Evolutionary conservation across 1,140 invertebrate genomes (phyloP), one percentile per base, ranked within the genome.

Genomic region (Steinernema khuongi): DNA sequence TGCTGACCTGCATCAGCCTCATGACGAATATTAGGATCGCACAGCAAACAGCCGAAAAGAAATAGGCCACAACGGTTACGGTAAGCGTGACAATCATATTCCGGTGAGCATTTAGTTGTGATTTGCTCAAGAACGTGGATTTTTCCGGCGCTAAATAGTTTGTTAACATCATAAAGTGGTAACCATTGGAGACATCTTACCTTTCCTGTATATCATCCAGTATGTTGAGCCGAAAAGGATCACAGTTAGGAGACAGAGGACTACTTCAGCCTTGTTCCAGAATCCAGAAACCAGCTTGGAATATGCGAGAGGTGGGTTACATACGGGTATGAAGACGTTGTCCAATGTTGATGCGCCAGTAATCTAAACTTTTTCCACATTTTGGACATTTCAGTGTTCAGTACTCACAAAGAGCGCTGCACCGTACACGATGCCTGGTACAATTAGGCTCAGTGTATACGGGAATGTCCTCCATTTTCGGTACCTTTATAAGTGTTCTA

Each of bases 121-220:
- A 60, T 60, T 60, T 60, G 50, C 50, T 60, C 2, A 60, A 22
- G 50, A 11, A 7, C 2, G 14, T 22, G 2, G 50, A 26, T 22
- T 60, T 11, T 22, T 60, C 26, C 11, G 50, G 50, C 11, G 50
- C 50, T 60, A 22, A 60, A 60, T n/a, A n/a, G 4, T 2, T 7
- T 60, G 4, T 22, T 60, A 60, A 60, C 7, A 60, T 7, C 4
- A 11, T 7, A 60, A 60, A 22, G 22, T 60, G 11, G 22, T n/a
- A 2, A 22, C 26, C 7, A 22, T n/a, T n/a, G n/a, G n/a, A n/a
- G n/a, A n/a, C n/a, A n/a, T 2, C 22, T 60, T 22, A 60, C 50
- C 50, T n/a, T n/a, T 60, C 50, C 26, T 60, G 22, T n/a, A 60
- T 7, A 60, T 60, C 50, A 60, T 60, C 50, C 50, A 60, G 50